Evolutionary conservation across 2,797 vertebrate genomes (phyloP).

Genomic region (Melanotaenia trifasciata): DNA sequence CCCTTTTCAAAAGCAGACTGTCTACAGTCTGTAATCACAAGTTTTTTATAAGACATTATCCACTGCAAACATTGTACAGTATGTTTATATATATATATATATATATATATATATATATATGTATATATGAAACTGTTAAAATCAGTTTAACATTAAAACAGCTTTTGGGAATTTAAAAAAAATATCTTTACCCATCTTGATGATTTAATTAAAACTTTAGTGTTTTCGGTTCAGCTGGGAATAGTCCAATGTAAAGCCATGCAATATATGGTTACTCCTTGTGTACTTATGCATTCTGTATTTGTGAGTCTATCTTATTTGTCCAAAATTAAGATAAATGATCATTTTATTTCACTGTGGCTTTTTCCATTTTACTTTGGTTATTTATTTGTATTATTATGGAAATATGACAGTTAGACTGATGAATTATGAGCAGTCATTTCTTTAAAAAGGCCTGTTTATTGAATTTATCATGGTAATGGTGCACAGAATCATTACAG

Average conservation of each 20-base stretch:
- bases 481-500: constrained; percentile 4
- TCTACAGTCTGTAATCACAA: constrained; percentile 1
- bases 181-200: too few relatives aligned
- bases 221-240: neutral
- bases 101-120: too few relatives aligned
- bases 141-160: too few relatives aligned
- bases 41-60: neutral
- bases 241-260: neutral
- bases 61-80: neutral
- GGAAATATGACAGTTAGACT: constrained; percentile 19
- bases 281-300: neutral
- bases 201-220: neutral
- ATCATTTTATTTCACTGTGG: constrained; percentile 22
- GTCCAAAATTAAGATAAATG: neutral
- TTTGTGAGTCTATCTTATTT: constrained; percentile 12
- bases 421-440: constrained; percentile 21
- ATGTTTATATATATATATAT: too few relatives aligned
- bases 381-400: constrained; percentile 11
- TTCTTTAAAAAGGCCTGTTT: constrained; percentile 19
- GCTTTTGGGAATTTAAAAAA: too few relatives aligned
- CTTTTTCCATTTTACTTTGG: too few relatives aligned
- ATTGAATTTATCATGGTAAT: constrained; percentile 3
- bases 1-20: constrained; percentile 21
- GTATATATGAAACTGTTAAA: too few relatives aligned
- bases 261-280: neutral